phyloP scores from a whole-genome alignment of 2,113 vertebrate species.

The Casuarius casuarius region DNA sequence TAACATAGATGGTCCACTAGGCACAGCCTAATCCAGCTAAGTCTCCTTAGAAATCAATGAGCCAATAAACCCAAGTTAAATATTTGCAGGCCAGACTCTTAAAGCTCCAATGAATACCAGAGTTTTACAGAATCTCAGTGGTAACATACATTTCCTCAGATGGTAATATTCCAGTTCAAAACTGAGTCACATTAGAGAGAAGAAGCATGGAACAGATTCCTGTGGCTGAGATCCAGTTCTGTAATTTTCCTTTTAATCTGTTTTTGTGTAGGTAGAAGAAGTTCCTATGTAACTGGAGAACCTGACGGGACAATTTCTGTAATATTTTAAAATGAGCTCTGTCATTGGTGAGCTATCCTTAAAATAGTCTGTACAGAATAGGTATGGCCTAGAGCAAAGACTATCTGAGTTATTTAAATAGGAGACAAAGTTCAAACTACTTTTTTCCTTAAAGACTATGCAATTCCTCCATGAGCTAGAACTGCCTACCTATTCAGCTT shows the following conservation, averaged over 20 bases:
- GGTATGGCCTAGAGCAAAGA: neutral
- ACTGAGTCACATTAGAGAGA: neutral
- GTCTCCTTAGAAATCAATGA: constrained; percentile 18
- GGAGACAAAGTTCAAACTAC: neutral
- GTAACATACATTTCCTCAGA: constrained; percentile 19
- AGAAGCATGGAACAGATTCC: constrained; percentile 6
- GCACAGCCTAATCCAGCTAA: neutral
- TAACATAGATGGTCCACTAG: neutral
- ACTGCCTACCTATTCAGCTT: neutral
- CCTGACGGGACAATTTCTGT: neutral
- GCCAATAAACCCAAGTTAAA: constrained; percentile 30
- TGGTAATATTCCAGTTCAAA: neutral
- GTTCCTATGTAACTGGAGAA: constrained; percentile 7
- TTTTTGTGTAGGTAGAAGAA: constrained; percentile 18
- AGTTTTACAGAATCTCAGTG: constrained; percentile 27
- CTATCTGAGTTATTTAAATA: neutral
- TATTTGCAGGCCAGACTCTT: neutral
- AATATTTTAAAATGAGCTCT: neutral
- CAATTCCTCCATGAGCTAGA: neutral
- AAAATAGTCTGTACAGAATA: neutral
- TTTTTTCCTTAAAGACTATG: neutral
- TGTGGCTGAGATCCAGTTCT: neutral
- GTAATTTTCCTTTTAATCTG: constrained; percentile 15
- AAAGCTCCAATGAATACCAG: constrained; percentile 3
- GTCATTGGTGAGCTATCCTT: neutral